These are phyloP conservation scores for Brachycybe producta DNA, from an alignment of 2,888 invertebrate genomes.

Conservation along the genomic window DNA sequence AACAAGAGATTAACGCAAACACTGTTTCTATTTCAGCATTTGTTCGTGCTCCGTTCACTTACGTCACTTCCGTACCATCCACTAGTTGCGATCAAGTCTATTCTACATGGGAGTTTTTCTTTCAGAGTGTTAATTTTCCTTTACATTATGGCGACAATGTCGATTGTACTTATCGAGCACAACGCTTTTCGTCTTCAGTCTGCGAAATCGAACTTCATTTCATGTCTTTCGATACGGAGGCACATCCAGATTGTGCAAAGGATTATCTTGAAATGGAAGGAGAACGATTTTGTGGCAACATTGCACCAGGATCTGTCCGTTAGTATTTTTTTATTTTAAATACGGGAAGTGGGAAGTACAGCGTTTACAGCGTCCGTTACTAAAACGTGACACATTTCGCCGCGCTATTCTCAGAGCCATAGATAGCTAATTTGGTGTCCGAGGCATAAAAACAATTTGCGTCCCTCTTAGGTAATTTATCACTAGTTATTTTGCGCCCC, in stretches of 20 bases:
- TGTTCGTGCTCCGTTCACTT: slow-evolving; percentile 9
- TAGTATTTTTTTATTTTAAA: slow-evolving; percentile 12
- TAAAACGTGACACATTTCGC: no score
- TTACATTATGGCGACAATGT: slow-evolving; percentile 23
- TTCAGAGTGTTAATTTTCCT: slow-evolving; percentile 24
- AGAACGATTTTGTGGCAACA: slow-evolving; percentile 22
- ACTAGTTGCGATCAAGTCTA: slow-evolving; percentile 23
- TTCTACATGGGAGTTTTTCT: slow-evolving; percentile 23
- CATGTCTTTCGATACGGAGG: slow-evolving; percentile 24
- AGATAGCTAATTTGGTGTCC: no score
- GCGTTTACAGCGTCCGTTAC: no score
- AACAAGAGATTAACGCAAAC: no score
- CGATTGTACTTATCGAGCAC: slow-evolving; percentile 22
- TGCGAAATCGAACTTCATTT: slow-evolving; percentile 25
- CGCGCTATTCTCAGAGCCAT: no score
- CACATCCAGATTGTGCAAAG: slow-evolving; percentile 18
- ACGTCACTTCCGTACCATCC: slow-evolving; percentile 2
- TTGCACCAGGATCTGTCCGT: slow-evolving; percentile 23
- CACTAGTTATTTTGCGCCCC: no score
- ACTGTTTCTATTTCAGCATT: no score
- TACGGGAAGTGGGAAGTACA: no score
- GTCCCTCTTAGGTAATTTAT: no score
- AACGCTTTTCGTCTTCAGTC: slow-evolving; percentile 12
- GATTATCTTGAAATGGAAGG: slow-evolving; percentile 23
- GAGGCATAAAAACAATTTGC: no score